Evolutionary conservation across 2,888 invertebrate species (phyloP), one percentile per base, ranked within the genome.

Genomic region (Rhyacophila evoluta): DNA sequence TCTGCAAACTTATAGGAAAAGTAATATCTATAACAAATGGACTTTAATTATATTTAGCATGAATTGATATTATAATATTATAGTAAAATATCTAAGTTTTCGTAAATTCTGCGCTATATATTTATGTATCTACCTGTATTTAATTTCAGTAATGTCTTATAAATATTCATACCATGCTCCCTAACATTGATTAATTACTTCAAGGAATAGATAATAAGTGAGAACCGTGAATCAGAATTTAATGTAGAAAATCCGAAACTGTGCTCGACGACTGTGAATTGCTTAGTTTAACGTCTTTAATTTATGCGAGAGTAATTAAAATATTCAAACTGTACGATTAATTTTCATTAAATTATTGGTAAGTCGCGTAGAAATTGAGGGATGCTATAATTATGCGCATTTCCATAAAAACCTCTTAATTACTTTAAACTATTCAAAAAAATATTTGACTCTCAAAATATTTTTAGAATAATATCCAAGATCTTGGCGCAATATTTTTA

Each of bases 171-270:
- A 55, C 19, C 10, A 55, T 25, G 55, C 19, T 55, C 19, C 15
- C 55, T 19, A 55, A 55, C 55, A 19, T 55, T 55, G 55, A 55
- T 55, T 55, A 55, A 55, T 55, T 55, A 55, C 55, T 25, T 55
- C 55, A 8, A 55, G 25, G 19, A 55, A 55, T 55, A 19, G 55
- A 55, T 55, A 55, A 19, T 55, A 55, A 55, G 55, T 55, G 55
- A 25, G 15, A 8, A 55, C 55, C 15, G 55, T 19, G 55, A 55
- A 19, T 19, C 55, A 8, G 55, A 55, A 55, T 12, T 19, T 55
- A 55, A 25, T 25, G 25, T 8, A 55, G 19, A 55, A 55, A 55
- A n/a, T 8, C 25, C 10, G 10, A 55, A 55, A 19, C 15, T 55
- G 15, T 19, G 15, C 10, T 25, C 19, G n/a, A 25, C 25, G 5